phyloP scores from a whole-genome alignment of 2,797 vertebrate species.

The Chrosomus eos region DNA sequence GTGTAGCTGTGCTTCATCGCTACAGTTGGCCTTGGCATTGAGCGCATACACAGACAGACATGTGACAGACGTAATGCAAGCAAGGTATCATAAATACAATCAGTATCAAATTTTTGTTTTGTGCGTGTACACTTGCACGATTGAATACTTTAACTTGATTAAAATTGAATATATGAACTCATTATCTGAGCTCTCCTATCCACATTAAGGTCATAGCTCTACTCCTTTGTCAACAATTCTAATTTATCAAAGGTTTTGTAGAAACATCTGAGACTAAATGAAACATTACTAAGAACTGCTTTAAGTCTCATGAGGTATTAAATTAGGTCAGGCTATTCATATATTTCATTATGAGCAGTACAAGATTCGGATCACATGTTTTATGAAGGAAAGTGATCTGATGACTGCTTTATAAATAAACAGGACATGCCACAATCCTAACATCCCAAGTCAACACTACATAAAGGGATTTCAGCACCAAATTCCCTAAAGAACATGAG shows the following conservation, averaged over 20 bases:
- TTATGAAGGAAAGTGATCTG: conserved; percentile 1
- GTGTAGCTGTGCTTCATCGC: background rate
- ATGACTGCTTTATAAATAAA: conserved; percentile 19
- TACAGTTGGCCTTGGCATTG: background rate
- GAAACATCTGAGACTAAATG: background rate
- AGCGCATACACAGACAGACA: background rate
- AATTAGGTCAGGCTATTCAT: conserved; percentile 12
- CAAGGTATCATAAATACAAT: background rate
- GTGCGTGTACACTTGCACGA: background rate
- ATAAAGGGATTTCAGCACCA: background rate
- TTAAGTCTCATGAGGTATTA: background rate
- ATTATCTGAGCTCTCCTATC: background rate
- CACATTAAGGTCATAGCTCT: background rate
- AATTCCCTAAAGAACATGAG: background rate
- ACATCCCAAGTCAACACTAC: background rate
- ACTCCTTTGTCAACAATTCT: background rate
- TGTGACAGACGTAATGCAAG: background rate
- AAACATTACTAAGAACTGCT: background rate
- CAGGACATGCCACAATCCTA: background rate
- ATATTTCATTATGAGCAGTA: conserved; percentile 13
- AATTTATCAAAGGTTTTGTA: background rate
- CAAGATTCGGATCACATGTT: conserved; percentile 19
- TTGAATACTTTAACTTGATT: background rate
- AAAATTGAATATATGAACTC: background rate
- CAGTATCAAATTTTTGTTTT: background rate